Base-by-base conservation (phyloP, 2,888 invertebrate genomes). In the Andrena flavipes region DNA sequence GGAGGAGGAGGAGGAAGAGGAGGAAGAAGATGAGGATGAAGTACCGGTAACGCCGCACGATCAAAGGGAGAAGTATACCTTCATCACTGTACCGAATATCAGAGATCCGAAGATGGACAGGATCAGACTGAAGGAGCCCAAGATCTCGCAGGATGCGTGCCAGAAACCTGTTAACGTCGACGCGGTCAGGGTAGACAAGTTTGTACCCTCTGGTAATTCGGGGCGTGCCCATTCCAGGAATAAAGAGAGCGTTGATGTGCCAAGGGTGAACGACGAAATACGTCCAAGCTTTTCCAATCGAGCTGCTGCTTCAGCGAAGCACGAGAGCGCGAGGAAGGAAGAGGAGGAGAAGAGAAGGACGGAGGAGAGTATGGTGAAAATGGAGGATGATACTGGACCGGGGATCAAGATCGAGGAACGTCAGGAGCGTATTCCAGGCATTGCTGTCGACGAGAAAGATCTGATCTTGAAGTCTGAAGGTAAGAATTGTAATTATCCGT, bases 51-150 rank as follows among this genome's bases (percentile, higher is more conserved):
- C 85, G 13, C 77, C 85, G n/a, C 80, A 78, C 35, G 80, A 86
- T 4, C 86, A 80, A 13, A 88, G 76, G 3, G 87, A 84, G 7
- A 90, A 87, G 23, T 91, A 90, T 2, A 93, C 92, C 33, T 94
- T 94, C 76, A 93, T 94, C 64, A 93, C 93, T 10, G 91, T 94
- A 48, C 94, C 94, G 2, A 94, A 94, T 80, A 94, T 94, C 69
- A 91, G 85, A 65, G 91, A 92, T 59, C 90, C 91, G 0, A 92
- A 89, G 63, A 80, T 81, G 64, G 63, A 78, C 62, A 59, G 80
- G 29, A 63, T 80, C 23, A 80, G 80, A n/a, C 16, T 87, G n/a
- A 90, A 89, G 5, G 93, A 93, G 63, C 74, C 90, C 0, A 92
- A 85, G 73, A 81, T 90, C 23, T 77, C 89, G 0, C 90, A 88